Evolutionary conservation across 2,888 invertebrate species (phyloP).

Genomic region (Lagria hirta): DNA sequence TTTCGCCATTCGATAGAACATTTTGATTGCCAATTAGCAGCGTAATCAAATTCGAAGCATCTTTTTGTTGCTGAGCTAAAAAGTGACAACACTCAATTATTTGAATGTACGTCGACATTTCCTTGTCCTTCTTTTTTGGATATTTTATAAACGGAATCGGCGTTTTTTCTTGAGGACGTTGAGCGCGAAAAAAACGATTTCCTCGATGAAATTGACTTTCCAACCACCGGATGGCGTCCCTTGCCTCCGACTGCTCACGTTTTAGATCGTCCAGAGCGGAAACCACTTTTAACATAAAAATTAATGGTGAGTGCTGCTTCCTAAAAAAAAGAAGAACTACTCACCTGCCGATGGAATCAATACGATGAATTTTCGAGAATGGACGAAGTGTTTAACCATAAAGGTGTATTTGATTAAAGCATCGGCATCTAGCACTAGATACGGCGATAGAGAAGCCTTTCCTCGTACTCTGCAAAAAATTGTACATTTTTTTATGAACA

Average conservation of each 20-base stretch:
- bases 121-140: constrained; percentile 75
- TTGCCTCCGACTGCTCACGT: constrained; percentile 77
- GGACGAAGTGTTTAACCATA: constrained; percentile 79
- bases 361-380: constrained; percentile 80
- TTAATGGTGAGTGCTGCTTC: constrained; percentile 1
- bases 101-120: constrained; percentile 74
- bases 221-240: constrained; percentile 92
- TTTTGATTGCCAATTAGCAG: constrained; percentile 68
- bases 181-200: constrained; percentile 83
- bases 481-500: too few species aligned
- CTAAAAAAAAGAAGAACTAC: constrained; percentile 35
- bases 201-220: constrained; percentile 85
- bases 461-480: constrained; percentile 63
- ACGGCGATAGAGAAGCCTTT: constrained; percentile 70
- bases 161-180: constrained; percentile 79
- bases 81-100: constrained; percentile 84
- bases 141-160: constrained; percentile 72
- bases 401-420: constrained; percentile 76
- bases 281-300: constrained; percentile 63
- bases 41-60: constrained; percentile 68
- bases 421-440: constrained; percentile 84
- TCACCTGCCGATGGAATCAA: constrained; percentile 86
- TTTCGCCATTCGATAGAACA: constrained; percentile 52
- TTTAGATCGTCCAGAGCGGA: constrained; percentile 87
- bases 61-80: constrained; percentile 63